phyloP scores from a whole-genome alignment of 2,113 vertebrate genomes.

The Lampris incognitus region DNA sequence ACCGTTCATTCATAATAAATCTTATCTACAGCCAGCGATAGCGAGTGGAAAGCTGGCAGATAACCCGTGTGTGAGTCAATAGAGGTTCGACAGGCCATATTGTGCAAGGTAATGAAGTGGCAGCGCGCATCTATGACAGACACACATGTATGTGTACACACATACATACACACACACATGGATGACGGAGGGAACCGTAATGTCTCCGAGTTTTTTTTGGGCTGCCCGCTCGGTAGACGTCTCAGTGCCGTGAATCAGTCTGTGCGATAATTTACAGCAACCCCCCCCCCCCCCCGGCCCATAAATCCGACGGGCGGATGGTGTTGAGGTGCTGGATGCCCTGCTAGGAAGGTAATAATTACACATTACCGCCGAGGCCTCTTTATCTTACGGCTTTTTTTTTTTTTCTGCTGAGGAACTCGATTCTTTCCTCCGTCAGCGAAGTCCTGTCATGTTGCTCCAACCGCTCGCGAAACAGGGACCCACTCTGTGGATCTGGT shows the following conservation, averaged over 20 bases:
- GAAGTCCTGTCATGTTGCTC: slow-evolving; percentile 65
- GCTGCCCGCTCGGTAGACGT: slow-evolving; percentile 31
- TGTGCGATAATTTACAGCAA: slow-evolving; percentile 35
- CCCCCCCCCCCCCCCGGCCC: slow-evolving; percentile 37
- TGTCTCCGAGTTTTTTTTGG: slow-evolving; percentile 31
- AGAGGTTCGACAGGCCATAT: slow-evolving; percentile 29
- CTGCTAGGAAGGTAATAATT: slow-evolving; percentile 54
- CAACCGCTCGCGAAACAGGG: slow-evolving; percentile 55
- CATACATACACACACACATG: slow-evolving; percentile 28
- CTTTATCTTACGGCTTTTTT: slow-evolving; percentile 51
- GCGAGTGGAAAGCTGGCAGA: slow-evolving; percentile 41
- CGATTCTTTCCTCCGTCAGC: slow-evolving; percentile 55
- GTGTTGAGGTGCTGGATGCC: slow-evolving; percentile 22
- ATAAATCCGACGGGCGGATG: slow-evolving; percentile 40
- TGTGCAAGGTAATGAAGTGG: slow-evolving; percentile 15
- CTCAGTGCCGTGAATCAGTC: slow-evolving; percentile 49
- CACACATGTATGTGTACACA: background rate
- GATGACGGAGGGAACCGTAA: slow-evolving; percentile 42
- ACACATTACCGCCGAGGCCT: slow-evolving; percentile 47
- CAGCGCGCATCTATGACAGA: slow-evolving; percentile 24
- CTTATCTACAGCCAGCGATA: slow-evolving; percentile 38
- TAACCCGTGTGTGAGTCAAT: slow-evolving; percentile 24
- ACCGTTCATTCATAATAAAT: slow-evolving; percentile 45
- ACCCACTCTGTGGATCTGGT: slow-evolving; percentile 50
- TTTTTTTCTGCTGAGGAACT: slow-evolving; percentile 37